Evolutionary conservation across 2,888 invertebrate species (phyloP).

Genomic region (Mimachlamys varia): DNA sequence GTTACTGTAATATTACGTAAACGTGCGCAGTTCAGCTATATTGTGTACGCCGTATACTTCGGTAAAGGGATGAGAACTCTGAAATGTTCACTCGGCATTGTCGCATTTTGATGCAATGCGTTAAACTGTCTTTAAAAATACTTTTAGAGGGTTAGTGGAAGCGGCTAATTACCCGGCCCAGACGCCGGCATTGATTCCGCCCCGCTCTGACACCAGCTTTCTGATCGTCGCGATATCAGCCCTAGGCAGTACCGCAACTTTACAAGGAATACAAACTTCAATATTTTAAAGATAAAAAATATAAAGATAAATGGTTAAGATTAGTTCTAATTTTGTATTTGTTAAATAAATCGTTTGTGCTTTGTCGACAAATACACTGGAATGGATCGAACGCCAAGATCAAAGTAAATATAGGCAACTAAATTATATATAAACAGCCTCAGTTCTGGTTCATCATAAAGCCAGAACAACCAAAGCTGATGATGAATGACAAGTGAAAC

Average conservation of each 20-base stretch:
- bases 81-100: background rate
- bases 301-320: background rate
- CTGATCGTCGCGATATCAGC: background rate
- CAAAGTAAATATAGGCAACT: background rate
- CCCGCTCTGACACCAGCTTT: background rate
- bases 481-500: too few species aligned
- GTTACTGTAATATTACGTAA: too few species aligned
- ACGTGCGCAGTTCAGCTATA: too few species aligned
- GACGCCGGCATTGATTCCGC: background rate
- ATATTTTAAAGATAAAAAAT: conserved; percentile 16
- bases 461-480: too few species aligned
- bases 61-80: too few species aligned
- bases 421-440: too few species aligned
- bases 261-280: background rate
- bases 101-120: background rate
- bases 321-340: conserved; percentile 6
- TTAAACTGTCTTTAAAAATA: conserved; percentile 1
- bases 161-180: background rate
- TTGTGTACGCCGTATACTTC: too few species aligned
- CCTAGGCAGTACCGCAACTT: background rate
- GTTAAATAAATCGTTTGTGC: background rate
- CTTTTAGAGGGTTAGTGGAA: background rate
- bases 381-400: background rate
- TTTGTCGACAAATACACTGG: background rate
- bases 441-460: too few species aligned